Base-by-base conservation (phyloP, 2,888 invertebrate species). In the Drosophila kuntzei region DNA sequence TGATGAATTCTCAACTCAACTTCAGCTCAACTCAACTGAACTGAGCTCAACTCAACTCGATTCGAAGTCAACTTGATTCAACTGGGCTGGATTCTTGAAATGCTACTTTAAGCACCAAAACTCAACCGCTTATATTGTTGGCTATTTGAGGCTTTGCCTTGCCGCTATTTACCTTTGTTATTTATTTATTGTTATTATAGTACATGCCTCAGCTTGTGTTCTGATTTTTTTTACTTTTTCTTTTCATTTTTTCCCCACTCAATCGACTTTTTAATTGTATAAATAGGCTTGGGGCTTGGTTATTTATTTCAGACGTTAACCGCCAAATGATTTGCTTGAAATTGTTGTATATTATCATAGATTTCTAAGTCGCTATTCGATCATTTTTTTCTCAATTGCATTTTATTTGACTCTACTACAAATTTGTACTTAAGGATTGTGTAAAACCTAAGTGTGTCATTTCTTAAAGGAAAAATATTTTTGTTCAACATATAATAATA, bases 161-260 rank as follows among this genome's bases (percentile, higher is more conserved):
- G 66, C 76, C 77, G 75, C 81, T 87, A 84, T 83, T 83, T 83
- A 79, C 84, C 87, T 80, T 83, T 86, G 84, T 83, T 83, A 86
- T 86, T 80, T 86, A 86, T 87, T 87, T 87, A 84, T 83, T 84
- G 84, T 87, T 87, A 87, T 83, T 87, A 84, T 66, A 76, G 80
- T 81, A 76, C 83, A 78, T 80, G 69, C 76, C 78, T 61, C 70
- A 47, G 71, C 71, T 70, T 67, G 64, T 60, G 71, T 82, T 82
- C 82, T 82, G 58, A 44, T 58, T 51, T 59, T 27, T 22, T 53
- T 53, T 47, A 43, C 60, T 65, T 65, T 51, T 60, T 34, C 37
- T 43, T 61, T 62, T 57, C 29, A 55, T 62, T 67, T 62, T 50
- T 61, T 25, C n/a, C 7, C 11, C 14, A 20, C 22, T 18, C 11